Evolutionary conservation across 1,140 invertebrate genomes (phyloP).

Genomic region (Saccostrea cuccullata): DNA sequence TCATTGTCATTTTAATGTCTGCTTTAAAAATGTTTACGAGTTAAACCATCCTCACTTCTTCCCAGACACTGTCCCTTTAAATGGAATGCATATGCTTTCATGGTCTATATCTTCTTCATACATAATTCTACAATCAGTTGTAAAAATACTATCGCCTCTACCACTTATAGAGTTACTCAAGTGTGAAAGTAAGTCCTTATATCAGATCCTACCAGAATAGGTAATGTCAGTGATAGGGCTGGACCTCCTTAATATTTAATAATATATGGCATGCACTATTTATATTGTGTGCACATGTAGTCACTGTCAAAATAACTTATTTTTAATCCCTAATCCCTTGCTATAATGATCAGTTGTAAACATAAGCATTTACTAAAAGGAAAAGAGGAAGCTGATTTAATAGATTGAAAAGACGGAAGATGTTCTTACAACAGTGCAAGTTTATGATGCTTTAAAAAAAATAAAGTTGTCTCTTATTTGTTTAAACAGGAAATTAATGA

Average conservation of each 20-base stretch:
- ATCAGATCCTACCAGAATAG: not conserved
- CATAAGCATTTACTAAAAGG: not conserved
- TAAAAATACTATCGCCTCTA: constrained; percentile 11
- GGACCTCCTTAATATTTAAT: not conserved
- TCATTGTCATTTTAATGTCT: not conserved
- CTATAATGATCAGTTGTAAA: not conserved
- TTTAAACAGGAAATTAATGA: not conserved
- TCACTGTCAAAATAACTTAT: constrained; percentile 6
- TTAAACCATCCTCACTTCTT: not conserved
- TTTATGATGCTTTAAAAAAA: not conserved
- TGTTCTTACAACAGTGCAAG: not conserved
- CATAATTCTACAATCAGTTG: not conserved
- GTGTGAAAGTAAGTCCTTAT: constrained; percentile 14
- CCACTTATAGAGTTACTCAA: not conserved
- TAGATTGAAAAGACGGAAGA: not conserved
- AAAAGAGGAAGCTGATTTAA: not conserved
- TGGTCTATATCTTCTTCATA: not conserved
- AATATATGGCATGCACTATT: not conserved
- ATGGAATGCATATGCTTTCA: not conserved
- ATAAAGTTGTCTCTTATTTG: not conserved
- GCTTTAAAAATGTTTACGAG: not conserved
- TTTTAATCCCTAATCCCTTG: not conserved
- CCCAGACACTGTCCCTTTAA: constrained; percentile 9
- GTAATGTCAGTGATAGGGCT: not conserved
- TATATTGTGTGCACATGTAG: not conserved